Evolutionary conservation across 2,797 vertebrate species (phyloP).

Genomic region (Cyprinella venusta): DNA sequence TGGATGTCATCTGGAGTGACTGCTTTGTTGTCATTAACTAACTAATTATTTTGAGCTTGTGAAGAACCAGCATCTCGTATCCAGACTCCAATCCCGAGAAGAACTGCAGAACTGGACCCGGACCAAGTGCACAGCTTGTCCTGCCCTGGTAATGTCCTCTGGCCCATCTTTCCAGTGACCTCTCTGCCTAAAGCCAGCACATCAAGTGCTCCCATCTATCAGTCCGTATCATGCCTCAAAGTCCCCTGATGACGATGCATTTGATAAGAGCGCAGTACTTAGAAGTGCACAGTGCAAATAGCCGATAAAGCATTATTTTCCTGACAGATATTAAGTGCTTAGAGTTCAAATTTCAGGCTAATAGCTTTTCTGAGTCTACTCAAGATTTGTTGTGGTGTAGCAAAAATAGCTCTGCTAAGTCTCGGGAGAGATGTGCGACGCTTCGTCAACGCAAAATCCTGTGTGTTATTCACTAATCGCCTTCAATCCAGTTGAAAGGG

Average conservation of each 20-base stretch:
- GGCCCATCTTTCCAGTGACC: constrained; percentile 38
- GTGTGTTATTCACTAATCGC: not conserved
- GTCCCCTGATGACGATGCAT: constrained; percentile 72
- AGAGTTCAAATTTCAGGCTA: constrained; percentile 54
- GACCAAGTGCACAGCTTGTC: not conserved
- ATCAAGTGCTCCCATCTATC: constrained; percentile 63
- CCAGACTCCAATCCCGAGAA: not conserved
- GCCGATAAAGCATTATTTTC: constrained; percentile 68
- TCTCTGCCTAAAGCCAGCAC: constrained; percentile 49
- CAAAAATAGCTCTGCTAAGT: constrained; percentile 20
- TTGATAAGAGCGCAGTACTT: constrained; percentile 68
- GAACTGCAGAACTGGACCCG: not conserved
- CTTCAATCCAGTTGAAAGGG: not conserved
- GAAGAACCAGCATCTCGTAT: constrained; percentile 13
- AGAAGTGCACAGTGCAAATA: constrained; percentile 62
- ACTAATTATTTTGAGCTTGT: constrained; percentile 30
- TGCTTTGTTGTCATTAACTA: constrained; percentile 4
- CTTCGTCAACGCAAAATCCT: not conserved
- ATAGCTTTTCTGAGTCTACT: constrained; percentile 21
- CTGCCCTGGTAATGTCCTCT: constrained; percentile 25
- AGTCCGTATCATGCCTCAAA: constrained; percentile 72
- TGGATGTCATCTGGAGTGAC: constrained; percentile 25
- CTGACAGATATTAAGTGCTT: constrained; percentile 60
- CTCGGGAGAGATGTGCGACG: not conserved
- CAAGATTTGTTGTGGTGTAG: constrained; percentile 45